Evolutionary conservation across 2,888 invertebrate genomes (phyloP).

Genomic region (Opisthograptis luteolata): DNA sequence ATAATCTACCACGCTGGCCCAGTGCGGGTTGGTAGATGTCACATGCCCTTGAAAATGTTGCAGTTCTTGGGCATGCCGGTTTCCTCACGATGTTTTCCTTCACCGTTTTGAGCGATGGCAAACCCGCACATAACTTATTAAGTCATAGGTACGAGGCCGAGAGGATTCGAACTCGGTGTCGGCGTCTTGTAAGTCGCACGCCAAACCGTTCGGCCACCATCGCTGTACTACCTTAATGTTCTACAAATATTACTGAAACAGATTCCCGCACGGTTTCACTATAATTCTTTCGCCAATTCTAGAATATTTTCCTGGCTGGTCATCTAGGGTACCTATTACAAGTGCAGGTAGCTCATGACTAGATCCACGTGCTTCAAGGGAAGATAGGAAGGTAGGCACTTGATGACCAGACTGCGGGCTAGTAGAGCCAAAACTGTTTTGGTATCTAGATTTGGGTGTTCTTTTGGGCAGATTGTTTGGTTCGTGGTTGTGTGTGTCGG

Average conservation of each 20-base stretch:
- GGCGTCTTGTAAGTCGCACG: no score
- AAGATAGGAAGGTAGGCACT: neutral
- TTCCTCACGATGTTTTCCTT: no score
- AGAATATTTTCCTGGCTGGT: conserved; percentile 9
- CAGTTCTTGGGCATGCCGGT: no score
- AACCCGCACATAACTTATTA: no score
- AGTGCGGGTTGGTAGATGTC: no score
- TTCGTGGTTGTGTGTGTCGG: conserved; percentile 65
- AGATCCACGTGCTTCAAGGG: neutral
- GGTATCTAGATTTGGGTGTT: neutral
- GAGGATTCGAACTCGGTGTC: no score
- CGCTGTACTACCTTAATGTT: neutral
- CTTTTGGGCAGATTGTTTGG: conserved; percentile 5
- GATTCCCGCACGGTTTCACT: conserved; percentile 17
- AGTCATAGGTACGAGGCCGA: no score
- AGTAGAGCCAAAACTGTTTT: neutral
- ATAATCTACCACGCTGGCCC: no score
- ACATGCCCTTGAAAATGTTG: no score
- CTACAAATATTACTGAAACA: conserved; percentile 9
- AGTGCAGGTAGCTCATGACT: conserved; percentile 6
- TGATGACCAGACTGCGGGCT: conserved; percentile 5
- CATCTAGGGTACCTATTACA: conserved; percentile 4
- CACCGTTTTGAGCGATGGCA: no score
- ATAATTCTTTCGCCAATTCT: conserved; percentile 29
- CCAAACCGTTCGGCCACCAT: no score